Evolutionary conservation across 2,888 invertebrate species (phyloP).

Genomic region (Stramonita haemastoma): DNA sequence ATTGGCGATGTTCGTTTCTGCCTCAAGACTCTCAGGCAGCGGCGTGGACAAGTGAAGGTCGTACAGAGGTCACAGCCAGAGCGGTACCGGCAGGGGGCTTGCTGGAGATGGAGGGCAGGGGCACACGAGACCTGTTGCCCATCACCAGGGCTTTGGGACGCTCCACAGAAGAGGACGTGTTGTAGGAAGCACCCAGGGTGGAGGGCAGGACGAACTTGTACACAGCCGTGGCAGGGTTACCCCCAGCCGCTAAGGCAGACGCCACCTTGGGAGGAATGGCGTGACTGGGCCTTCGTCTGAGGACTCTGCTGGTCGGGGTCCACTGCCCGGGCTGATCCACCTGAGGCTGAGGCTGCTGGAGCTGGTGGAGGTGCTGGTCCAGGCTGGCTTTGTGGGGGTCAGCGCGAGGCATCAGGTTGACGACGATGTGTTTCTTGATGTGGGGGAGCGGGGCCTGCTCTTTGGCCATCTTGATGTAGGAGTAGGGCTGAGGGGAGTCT

Average conservation of each 20-base stretch:
- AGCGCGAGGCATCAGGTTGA: constrained; percentile 4
- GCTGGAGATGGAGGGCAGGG: constrained; percentile 18
- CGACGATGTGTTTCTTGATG: constrained; percentile 19
- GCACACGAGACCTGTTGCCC: neutral
- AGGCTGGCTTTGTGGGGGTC: neutral
- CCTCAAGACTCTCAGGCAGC: neutral
- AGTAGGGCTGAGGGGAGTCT: constrained; percentile 21
- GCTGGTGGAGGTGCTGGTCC: neutral
- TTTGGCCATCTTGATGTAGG: constrained; percentile 3
- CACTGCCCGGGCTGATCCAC: neutral
- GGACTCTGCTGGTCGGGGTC: neutral
- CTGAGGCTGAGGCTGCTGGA: neutral
- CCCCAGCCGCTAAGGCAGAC: neutral
- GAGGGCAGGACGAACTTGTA: constrained; percentile 20
- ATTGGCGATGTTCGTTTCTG: too few relatives aligned
- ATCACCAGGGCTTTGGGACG: neutral
- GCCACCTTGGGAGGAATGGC: neutral
- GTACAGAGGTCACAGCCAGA: constrained; percentile 4
- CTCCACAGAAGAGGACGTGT: neutral
- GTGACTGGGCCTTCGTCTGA: neutral
- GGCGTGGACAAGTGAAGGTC: neutral
- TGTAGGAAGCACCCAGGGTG: neutral
- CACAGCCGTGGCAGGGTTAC: neutral
- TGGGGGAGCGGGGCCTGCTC: constrained; percentile 16
- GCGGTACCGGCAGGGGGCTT: neutral